Evolutionary conservation across 1,140 invertebrate genomes (phyloP).

Genomic region (Drosophila parabipectinata): DNA sequence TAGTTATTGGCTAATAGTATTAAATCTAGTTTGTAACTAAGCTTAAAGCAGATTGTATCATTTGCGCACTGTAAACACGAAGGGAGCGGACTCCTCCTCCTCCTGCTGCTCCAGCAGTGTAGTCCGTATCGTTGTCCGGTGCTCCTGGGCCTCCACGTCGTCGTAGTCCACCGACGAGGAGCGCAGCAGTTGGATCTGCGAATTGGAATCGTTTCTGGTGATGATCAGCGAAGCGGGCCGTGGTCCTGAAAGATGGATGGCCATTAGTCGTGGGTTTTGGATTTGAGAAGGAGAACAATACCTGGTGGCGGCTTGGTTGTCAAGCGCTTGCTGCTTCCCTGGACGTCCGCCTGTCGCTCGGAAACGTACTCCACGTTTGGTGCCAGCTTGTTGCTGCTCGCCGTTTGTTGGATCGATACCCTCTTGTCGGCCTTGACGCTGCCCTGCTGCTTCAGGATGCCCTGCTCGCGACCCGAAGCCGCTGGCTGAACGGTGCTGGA

Average conservation of each 20-base stretch:
- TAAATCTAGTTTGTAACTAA: conserved; percentile 48
- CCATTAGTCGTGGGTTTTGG: neutral
- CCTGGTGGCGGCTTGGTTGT: conserved; percentile 68
- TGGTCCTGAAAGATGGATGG: conserved; percentile 42
- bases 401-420: conserved; percentile 76
- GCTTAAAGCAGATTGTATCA: conserved; percentile 61
- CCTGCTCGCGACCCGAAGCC: conserved; percentile 68
- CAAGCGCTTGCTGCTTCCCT: conserved; percentile 55
- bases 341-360: conserved; percentile 57
- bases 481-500: conserved; percentile 33
- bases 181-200: conserved; percentile 78
- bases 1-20: conserved; percentile 28
- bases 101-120: conserved; percentile 76
- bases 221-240: conserved; percentile 81
- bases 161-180: conserved; percentile 83
- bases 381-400: conserved; percentile 51
- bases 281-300: conserved; percentile 6
- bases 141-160: conserved; percentile 76
- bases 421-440: conserved; percentile 78
- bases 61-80: conserved; percentile 83
- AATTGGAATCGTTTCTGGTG: conserved; percentile 69
- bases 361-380: conserved; percentile 78
- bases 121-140: conserved; percentile 56
- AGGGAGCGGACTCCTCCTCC: conserved; percentile 82
- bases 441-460: conserved; percentile 80